Evolutionary conservation across 1,140 invertebrate genomes (phyloP).

Genomic region (Saxidomus purpurata): DNA sequence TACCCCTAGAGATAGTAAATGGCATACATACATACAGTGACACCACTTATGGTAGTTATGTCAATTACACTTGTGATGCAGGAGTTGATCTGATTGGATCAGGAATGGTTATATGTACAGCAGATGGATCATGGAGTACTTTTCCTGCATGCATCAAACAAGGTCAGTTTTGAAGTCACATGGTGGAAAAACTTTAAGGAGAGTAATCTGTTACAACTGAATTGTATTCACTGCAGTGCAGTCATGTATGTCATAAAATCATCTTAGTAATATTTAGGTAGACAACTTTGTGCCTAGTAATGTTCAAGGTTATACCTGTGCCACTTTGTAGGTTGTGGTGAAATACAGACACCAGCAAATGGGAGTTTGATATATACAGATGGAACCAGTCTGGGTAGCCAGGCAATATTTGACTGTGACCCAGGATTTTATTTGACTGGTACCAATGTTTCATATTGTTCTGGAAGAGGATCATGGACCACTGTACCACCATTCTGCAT

Average conservation of each 20-base stretch:
- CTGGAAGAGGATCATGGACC: conserved; percentile 72
- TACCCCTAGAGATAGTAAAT: not conserved
- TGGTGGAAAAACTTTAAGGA: too few relatives aligned
- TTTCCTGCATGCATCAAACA: not conserved
- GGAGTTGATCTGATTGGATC: not conserved
- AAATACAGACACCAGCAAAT: conserved; percentile 70
- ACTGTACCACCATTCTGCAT: not conserved
- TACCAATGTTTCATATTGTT: conserved; percentile 91
- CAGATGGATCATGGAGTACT: not conserved
- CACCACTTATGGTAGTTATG: conserved; percentile 7
- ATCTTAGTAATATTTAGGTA: too few relatives aligned
- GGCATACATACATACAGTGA: not conserved
- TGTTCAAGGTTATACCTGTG: too few relatives aligned
- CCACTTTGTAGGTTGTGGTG: conserved; percentile 48
- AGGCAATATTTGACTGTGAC: conserved; percentile 46
- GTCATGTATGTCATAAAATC: too few relatives aligned
- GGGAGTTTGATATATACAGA: conserved; percentile 53
- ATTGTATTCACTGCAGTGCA: too few relatives aligned
- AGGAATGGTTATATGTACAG: not conserved
- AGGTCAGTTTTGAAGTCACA: conserved; percentile 44
- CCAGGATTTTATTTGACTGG: conserved; percentile 90
- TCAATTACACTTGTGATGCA: conserved; percentile 1
- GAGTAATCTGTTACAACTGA: too few relatives aligned
- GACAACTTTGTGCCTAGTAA: too few relatives aligned
- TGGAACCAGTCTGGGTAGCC: conserved; percentile 17